These are phyloP conservation scores for Probaryconus sp. DNA, from an alignment of 1,140 invertebrate species.

Conservation along the genomic window DNA sequence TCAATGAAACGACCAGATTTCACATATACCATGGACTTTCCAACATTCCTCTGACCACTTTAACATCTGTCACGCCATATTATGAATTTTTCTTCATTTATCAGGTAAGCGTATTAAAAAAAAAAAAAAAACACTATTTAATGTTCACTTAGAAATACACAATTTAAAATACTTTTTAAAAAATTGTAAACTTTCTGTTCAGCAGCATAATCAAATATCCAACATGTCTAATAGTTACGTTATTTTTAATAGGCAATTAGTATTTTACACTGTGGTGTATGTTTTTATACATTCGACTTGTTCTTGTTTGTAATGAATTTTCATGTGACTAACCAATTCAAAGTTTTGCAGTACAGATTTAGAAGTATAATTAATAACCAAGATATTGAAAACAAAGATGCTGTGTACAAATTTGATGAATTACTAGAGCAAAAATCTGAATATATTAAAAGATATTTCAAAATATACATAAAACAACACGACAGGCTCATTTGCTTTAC, in stretches of 20 bases:
- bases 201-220: too few relatives aligned
- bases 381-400: background rate
- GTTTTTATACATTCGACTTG: conserved; percentile 46
- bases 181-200: too few relatives aligned
- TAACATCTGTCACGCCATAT: conserved; percentile 21
- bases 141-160: too few relatives aligned
- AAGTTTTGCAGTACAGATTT: conserved; percentile 32
- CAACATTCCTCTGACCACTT: conserved; percentile 15
- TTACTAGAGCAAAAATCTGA: background rate
- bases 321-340: conserved; percentile 45
- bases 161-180: too few relatives aligned
- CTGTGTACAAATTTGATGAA: too few relatives aligned
- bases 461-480: conserved; percentile 24
- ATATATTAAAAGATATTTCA: conserved; percentile 17
- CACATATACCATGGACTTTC: conserved; percentile 22
- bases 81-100: conserved; percentile 28
- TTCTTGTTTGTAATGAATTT: conserved; percentile 39
- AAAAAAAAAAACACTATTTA: background rate
- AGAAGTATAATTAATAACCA: conserved; percentile 15
- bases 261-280: conserved; percentile 35
- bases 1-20: conserved; percentile 14
- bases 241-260: conserved; percentile 29
- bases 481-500: conserved; percentile 17
- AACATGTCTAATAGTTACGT: conserved; percentile 5
- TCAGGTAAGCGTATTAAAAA: conserved; percentile 25